These are phyloP conservation scores for Acridotheres tristis DNA, from an alignment of 2,797 vertebrate genomes.

Conservation along the genomic window DNA sequence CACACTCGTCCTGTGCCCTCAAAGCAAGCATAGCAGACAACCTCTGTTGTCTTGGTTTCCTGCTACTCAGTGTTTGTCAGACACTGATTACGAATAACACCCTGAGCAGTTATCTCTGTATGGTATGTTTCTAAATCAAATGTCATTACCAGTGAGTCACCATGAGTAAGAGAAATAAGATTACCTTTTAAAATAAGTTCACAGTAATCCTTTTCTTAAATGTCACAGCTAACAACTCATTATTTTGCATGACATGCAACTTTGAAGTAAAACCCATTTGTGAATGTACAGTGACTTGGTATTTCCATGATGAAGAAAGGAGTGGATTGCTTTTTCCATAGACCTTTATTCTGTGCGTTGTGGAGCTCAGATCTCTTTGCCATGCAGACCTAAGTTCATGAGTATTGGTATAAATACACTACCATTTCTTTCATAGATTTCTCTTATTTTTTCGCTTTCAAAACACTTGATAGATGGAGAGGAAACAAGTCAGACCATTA, in stretches of 20 bases:
- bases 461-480: background rate
- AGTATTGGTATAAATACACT: background rate
- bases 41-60: background rate
- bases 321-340: slow-evolving; percentile 38
- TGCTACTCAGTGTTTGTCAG: slow-evolving; percentile 39
- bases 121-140: slow-evolving; percentile 32
- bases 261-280: slow-evolving; percentile 43
- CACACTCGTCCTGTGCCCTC: background rate
- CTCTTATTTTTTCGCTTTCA: background rate
- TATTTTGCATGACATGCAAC: background rate
- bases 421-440: background rate
- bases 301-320: slow-evolving; percentile 44
- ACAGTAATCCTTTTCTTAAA: slow-evolving; percentile 21
- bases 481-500: slow-evolving; percentile 2
- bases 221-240: background rate
- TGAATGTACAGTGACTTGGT: background rate
- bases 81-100: slow-evolving; percentile 29
- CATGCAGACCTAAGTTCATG: background rate
- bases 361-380: slow-evolving; percentile 4
- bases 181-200: slow-evolving; percentile 42
- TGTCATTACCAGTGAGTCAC: slow-evolving; percentile 51
- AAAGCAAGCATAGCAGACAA: background rate
- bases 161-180: slow-evolving; percentile 32
- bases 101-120: slow-evolving; percentile 27
- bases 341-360: slow-evolving; percentile 16